phyloP scores from a whole-genome alignment of 2,113 vertebrate species.

The Mola mola region DNA sequence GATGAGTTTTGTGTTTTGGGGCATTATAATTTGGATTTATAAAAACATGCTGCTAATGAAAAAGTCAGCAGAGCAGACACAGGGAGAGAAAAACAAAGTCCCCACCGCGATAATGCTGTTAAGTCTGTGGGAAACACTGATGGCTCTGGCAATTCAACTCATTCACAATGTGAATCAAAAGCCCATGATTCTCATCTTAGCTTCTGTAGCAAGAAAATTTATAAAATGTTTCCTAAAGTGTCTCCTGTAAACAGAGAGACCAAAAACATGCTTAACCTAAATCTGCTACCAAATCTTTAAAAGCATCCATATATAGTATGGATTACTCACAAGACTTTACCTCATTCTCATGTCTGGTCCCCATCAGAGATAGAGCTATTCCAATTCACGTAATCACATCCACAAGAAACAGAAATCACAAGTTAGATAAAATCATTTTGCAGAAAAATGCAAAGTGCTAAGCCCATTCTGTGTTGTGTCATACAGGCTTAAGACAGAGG shows the following conservation, averaged over 20 bases:
- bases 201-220: background rate
- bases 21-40: no score
- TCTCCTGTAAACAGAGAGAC: constrained; percentile 29
- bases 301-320: constrained; percentile 9
- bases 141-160: background rate
- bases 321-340: constrained; percentile 67
- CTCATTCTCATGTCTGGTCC: constrained; percentile 43
- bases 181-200: background rate
- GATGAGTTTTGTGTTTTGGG: no score
- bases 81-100: background rate
- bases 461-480: constrained; percentile 31
- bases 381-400: constrained; percentile 53
- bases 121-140: no score
- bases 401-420: constrained; percentile 22
- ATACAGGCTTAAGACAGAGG: constrained; percentile 32
- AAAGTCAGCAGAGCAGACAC: background rate
- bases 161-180: background rate
- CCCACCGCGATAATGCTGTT: background rate
- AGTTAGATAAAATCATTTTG: background rate
- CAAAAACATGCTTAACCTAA: constrained; percentile 33
- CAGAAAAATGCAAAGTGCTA: constrained; percentile 17
- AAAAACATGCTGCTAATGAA: no score
- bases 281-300: constrained; percentile 30
- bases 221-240: background rate
- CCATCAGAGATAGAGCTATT: constrained; percentile 42